Evolutionary conservation across 2,113 vertebrate species (phyloP).

Genomic region (Paramisgurnus dabryanus): DNA sequence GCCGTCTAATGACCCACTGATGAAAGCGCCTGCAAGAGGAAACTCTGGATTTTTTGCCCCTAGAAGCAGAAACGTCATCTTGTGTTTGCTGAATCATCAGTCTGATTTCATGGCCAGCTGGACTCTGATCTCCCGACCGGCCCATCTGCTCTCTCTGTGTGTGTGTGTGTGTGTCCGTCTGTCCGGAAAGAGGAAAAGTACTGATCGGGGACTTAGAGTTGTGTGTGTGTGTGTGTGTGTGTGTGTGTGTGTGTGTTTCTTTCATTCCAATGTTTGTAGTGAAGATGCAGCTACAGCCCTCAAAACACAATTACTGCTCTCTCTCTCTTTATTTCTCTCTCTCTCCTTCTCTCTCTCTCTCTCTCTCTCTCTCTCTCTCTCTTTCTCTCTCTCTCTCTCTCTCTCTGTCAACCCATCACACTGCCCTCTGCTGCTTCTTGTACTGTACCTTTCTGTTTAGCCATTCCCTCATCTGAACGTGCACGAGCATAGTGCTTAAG

Average conservation of each 20-base stretch:
- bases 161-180: slow-evolving; percentile 14
- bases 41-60: slow-evolving; percentile 19
- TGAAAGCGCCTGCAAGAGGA: slow-evolving; percentile 53
- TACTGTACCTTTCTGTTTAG: slow-evolving; percentile 7
- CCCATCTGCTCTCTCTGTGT: slow-evolving; percentile 42
- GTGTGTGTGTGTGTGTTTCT: neutral
- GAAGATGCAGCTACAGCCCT: slow-evolving; percentile 67
- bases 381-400: too few relatives aligned
- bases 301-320: slow-evolving; percentile 19
- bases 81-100: slow-evolving; percentile 58
- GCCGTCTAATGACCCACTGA: slow-evolving; percentile 42
- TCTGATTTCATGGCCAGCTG: slow-evolving; percentile 60
- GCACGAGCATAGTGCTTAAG: too few relatives aligned
- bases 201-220: slow-evolving; percentile 18
- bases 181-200: slow-evolving; percentile 31
- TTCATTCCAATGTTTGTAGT: slow-evolving; percentile 33
- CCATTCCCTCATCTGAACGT: too few relatives aligned
- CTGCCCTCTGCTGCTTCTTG: neutral
- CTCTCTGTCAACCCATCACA: slow-evolving; percentile 21
- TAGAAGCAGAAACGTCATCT: slow-evolving; percentile 42
- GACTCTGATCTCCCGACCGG: slow-evolving; percentile 51
- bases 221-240: neutral
- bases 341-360: neutral
- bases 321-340: neutral
- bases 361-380: neutral